Conservation (phyloP, 2,888 invertebrate genomes). For the Spilarctia lutea region DNA sequence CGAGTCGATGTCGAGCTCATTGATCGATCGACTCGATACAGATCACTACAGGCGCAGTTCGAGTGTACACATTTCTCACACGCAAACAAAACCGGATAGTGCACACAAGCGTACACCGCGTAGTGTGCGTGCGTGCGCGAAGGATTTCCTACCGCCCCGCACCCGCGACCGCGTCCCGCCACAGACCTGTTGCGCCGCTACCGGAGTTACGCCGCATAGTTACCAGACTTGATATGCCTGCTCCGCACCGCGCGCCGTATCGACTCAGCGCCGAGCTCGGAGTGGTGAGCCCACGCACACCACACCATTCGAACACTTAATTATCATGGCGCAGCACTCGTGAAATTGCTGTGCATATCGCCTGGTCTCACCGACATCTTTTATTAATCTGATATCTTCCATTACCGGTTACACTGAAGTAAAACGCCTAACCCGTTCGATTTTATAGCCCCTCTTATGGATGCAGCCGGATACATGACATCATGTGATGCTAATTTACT, state of each 20-base stretch:
- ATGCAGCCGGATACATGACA: conserved; percentile 80
- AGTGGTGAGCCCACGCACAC: conserved; percentile 71
- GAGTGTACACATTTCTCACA: conserved; percentile 69
- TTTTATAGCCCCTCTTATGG: conserved; percentile 72
- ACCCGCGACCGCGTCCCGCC: conserved; percentile 70
- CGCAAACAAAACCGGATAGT: conserved; percentile 82
- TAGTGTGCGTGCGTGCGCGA: conserved; percentile 78
- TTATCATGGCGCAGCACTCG: conserved; percentile 80
- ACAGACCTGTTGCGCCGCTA: conserved; percentile 86
- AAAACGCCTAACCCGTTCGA: conserved; percentile 75
- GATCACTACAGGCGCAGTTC: conserved; percentile 67
- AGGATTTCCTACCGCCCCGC: conserved; percentile 84
- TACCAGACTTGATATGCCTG: conserved; percentile 84
- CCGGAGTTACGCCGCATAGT: conserved; percentile 87
- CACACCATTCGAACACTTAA: conserved; percentile 75
- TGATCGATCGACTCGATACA: conserved; percentile 84
- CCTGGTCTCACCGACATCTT: conserved; percentile 78
- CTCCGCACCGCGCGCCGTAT: conserved; percentile 60
- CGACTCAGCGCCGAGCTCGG: conserved; percentile 50
- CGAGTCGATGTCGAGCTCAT: conserved; percentile 83
- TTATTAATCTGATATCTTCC: conserved; percentile 80
- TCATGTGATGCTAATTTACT: conserved; percentile 80
- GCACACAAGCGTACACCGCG: conserved; percentile 64
- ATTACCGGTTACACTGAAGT: conserved; percentile 78
- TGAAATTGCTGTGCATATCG: conserved; percentile 80